These are phyloP conservation scores for Zosterops pallidus DNA, from an alignment of 2,113 vertebrate genomes.

Conservation along the genomic window DNA sequence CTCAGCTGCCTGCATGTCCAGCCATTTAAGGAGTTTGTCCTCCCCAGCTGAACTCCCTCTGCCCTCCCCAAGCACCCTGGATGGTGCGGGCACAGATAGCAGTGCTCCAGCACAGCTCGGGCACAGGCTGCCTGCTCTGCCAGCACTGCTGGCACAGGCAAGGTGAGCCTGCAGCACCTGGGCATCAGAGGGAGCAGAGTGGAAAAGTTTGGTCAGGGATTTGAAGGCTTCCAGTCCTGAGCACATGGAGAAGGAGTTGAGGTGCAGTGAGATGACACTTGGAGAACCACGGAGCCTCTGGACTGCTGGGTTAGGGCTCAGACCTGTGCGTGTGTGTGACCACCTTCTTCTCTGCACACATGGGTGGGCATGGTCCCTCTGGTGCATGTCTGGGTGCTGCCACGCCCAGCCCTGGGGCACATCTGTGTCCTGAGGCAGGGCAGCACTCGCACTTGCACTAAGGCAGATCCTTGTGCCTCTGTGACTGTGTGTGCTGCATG, in stretches of 20 bases:
- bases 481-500: fast-evolving
- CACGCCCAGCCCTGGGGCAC: fast-evolving
- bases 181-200: not conserved
- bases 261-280: not conserved
- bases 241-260: not conserved
- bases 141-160: not conserved
- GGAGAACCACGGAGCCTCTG: fast-evolving
- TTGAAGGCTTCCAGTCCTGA: not conserved
- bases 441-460: fast-evolving
- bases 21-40: slow-evolving; percentile 22
- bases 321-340: fast-evolving
- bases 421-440: not conserved
- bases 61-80: not conserved
- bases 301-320: fast-evolving
- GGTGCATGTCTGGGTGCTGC: not conserved
- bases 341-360: not conserved
- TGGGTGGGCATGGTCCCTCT: fast-evolving
- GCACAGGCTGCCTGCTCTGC: not conserved
- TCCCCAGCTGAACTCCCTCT: not conserved
- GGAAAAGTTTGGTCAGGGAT: not conserved
- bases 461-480: fast-evolving
- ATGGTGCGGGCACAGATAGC: fast-evolving
- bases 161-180: not conserved
- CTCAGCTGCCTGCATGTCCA: not conserved
- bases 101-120: fast-evolving